Conservation (phyloP, 53 echinoderm and acorn worm species). For the Paelopatides confundens region DNA sequence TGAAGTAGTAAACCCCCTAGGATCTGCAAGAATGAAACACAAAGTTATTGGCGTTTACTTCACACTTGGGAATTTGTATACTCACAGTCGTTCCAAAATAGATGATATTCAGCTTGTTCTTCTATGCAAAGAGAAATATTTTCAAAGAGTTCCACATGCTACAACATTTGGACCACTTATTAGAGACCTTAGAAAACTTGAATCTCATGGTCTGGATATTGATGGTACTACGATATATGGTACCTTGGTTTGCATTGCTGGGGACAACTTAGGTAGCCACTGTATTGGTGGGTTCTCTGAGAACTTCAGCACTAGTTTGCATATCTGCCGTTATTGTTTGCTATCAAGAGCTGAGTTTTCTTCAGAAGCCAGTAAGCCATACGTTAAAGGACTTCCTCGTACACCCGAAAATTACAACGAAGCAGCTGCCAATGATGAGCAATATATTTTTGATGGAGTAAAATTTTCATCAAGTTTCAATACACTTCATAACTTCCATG, state of each 20-base stretch:
- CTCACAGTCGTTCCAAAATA: neutral
- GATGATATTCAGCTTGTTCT: neutral
- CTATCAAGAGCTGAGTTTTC: neutral
- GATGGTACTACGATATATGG: no score
- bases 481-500: slow-evolving; percentile 40
- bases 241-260: slow-evolving; percentile 26
- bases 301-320: slow-evolving; percentile 28
- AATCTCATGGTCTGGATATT: no score
- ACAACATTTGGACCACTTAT: slow-evolving; percentile 39
- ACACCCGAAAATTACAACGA: neutral
- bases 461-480: slow-evolving; percentile 26
- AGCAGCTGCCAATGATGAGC: neutral
- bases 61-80: neutral
- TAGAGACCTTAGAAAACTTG: slow-evolving; percentile 33
- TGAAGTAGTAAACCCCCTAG: slow-evolving; percentile 62
- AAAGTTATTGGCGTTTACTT: neutral
- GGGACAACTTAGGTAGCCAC: slow-evolving; percentile 57
- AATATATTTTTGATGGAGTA: neutral
- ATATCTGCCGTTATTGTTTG: slow-evolving; percentile 43
- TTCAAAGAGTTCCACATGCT: neutral
- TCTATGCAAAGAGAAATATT: neutral
- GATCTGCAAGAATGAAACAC: neutral
- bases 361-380: neutral
- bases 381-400: neutral
- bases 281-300: slow-evolving; percentile 55